Base-by-base conservation (phyloP, 1,140 invertebrate genomes). In the Megalonaias nervosa region DNA sequence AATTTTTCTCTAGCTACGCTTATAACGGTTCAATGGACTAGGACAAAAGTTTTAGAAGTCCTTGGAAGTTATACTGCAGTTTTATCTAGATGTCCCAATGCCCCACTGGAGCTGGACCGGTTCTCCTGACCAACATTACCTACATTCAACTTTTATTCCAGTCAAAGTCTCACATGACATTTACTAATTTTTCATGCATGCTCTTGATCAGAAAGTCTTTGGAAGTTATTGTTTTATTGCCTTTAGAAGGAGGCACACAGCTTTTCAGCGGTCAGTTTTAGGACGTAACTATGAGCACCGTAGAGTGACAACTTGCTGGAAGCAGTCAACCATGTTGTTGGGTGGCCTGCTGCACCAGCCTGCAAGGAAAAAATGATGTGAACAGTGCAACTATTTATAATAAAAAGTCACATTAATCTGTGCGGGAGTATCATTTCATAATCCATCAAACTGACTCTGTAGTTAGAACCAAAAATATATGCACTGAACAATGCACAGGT, bases 191-290 rank as follows among this genome's bases (percentile, higher is more conserved):
- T 6, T 9, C 9, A 9, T 38, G 4, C 38, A 2, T 3, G 5
- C 2, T 6, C 5, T 38, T 38, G 31, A 31, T 6, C 38, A 38
- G 9, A 38, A 38, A 38, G 38, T 38, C 38, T 3, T 38, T 38
- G 38, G 38, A 38, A 38, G 38, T 38, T 38, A 38, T 38, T 0
- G 5, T 38, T 38, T 38, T 38, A 61, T 0, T 19, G 23, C n/a
- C 58, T 60, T 85, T 73, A 88, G 73, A 86, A 88, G 21, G 79
- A 77, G n/a, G 87, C 87, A 56, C 81, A 71, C 6, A 83, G 79
- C 65, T 74, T 82, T n/a, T 85, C 81, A n/a, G 84, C 84, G 0
- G 83, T 82, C 26, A 82, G 74, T 75, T 87, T 85, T 15, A 87
- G 74, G 60, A 86, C 82, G 74, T 80, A 81, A 17, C 80, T 65